Percentiles rank a stretch among this genome's conserved stretches.
Conservation (phyloP, 2,888 invertebrate genomes). For the Tortrix viridana region DNA sequence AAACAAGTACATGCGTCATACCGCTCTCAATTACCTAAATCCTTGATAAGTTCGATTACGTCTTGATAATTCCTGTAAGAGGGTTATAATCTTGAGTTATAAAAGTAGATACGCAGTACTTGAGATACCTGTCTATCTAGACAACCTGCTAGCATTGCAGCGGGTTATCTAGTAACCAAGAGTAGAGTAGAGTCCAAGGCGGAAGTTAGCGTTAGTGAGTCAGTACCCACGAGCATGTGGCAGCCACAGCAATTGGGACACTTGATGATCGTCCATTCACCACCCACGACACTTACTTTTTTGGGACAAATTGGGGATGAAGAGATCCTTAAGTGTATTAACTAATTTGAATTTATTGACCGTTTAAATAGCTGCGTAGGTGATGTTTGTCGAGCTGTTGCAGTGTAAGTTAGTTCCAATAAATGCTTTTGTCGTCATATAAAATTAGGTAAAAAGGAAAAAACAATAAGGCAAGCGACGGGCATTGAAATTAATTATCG, state of each 20-base stretch:
- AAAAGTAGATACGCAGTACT: not conserved
- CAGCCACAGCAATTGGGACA: slow-evolving; percentile 49
- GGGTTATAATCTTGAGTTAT: not conserved
- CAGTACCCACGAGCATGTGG: slow-evolving; percentile 38
- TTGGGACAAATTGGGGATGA: slow-evolving; percentile 37
- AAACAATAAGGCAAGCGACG: too few relatives aligned
- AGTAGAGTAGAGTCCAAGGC: slow-evolving; percentile 21
- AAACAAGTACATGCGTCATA: slow-evolving; percentile 27
- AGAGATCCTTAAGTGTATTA: slow-evolving; percentile 33
- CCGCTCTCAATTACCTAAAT: slow-evolving; percentile 1
- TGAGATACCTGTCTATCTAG: not conserved
- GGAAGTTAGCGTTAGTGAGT: slow-evolving; percentile 49
- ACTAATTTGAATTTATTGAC: slow-evolving; percentile 40
- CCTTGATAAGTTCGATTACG: slow-evolving; percentile 12
- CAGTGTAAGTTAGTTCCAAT: slow-evolving; percentile 4
- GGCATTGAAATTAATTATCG: too few relatives aligned
- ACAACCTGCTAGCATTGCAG: slow-evolving; percentile 5
- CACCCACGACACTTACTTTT: slow-evolving; percentile 47
- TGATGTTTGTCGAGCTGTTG: slow-evolving; percentile 6
- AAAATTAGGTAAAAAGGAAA: too few relatives aligned
- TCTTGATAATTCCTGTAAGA: not conserved
- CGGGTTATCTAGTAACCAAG: too few relatives aligned
- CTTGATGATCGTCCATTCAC: slow-evolving; percentile 43
- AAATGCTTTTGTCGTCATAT: not conserved
- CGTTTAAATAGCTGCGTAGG: slow-evolving; percentile 21